Evolutionary conservation across 1,140 invertebrate species (phyloP).

Genomic region (Drosophila hydei): DNA sequence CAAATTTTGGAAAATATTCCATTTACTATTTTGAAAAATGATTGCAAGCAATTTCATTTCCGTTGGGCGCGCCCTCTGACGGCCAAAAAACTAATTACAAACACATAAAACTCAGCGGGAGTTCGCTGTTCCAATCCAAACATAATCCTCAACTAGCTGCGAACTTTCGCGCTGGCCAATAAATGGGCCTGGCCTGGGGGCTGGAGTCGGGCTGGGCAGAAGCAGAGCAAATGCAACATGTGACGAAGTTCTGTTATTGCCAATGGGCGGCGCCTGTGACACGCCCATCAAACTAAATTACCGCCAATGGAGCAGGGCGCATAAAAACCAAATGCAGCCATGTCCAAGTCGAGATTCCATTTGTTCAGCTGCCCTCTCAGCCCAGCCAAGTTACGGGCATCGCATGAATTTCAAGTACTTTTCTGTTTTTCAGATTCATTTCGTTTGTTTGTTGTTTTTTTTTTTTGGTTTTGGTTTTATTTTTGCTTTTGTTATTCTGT

Average conservation of each 20-base stretch:
- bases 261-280: constrained; percentile 56
- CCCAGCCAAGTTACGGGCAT: constrained; percentile 49
- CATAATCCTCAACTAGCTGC: constrained; percentile 50
- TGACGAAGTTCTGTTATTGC: constrained; percentile 53
- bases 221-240: constrained; percentile 63
- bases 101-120: constrained; percentile 72
- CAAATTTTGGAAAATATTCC: constrained; percentile 75
- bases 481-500: constrained; percentile 1
- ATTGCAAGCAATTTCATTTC: constrained; percentile 82
- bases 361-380: neutral
- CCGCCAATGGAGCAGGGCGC: constrained; percentile 23
- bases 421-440: constrained; percentile 8
- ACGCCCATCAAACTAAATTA: constrained; percentile 81
- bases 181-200: constrained; percentile 10
- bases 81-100: constrained; percentile 75
- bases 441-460: neutral
- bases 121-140: constrained; percentile 9
- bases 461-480: too few relatives aligned
- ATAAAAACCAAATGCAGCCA: constrained; percentile 45
- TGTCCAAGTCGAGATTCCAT: constrained; percentile 29
- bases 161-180: constrained; percentile 24
- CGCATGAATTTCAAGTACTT: constrained; percentile 66
- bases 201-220: neutral
- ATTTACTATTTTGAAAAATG: constrained; percentile 81
- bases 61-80: constrained; percentile 37